Conservation (phyloP, 2,797 vertebrate species). For the Pseudochaenichthys georgianus region DNA sequence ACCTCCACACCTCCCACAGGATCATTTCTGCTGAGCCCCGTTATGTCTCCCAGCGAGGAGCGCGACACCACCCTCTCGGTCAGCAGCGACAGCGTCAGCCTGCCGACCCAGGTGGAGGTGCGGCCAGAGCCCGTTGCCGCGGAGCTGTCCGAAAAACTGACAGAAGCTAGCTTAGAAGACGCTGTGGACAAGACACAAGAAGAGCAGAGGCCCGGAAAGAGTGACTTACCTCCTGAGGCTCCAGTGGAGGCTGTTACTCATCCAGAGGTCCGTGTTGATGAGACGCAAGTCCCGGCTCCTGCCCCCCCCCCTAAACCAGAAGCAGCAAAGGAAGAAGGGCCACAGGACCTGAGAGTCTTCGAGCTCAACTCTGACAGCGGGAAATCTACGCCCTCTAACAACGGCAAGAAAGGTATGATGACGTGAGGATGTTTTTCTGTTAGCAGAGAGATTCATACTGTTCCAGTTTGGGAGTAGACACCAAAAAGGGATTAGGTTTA, state of each 20-base stretch:
- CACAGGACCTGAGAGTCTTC: slow-evolving; percentile 94
- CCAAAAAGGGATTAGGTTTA: slow-evolving; percentile 28
- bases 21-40: slow-evolving; percentile 59
- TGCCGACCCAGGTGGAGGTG: slow-evolving; percentile 91
- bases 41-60: slow-evolving; percentile 68
- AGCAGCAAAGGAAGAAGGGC: slow-evolving; percentile 87
- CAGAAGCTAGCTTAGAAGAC: slow-evolving; percentile 84
- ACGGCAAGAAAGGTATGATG: slow-evolving; percentile 94
- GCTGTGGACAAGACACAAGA: slow-evolving; percentile 67
- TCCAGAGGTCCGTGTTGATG: slow-evolving; percentile 41
- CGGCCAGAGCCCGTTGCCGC: slow-evolving; percentile 53
- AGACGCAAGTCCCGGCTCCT: slow-evolving; percentile 20
- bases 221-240: slow-evolving; percentile 37
- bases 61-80: slow-evolving; percentile 87
- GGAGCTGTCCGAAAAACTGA: slow-evolving; percentile 82
- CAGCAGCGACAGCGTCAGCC: slow-evolving; percentile 93
- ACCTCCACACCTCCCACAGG: slow-evolving; percentile 28
- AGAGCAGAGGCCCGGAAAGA: slow-evolving; percentile 56
- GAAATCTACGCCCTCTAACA: slow-evolving; percentile 98
- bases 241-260: slow-evolving; percentile 43
- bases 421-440: neutral
- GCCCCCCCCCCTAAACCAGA: slow-evolving; percentile 83
- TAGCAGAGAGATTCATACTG: neutral
- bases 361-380: slow-evolving; percentile 98
- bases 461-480: neutral